A percentile compares a stretch with the other conserved stretches of the same genome.
These are phyloP conservation scores for Microctenopoma stevenorrisi DNA, from an alignment of 2,797 vertebrate genomes.

Conservation along the genomic window DNA sequence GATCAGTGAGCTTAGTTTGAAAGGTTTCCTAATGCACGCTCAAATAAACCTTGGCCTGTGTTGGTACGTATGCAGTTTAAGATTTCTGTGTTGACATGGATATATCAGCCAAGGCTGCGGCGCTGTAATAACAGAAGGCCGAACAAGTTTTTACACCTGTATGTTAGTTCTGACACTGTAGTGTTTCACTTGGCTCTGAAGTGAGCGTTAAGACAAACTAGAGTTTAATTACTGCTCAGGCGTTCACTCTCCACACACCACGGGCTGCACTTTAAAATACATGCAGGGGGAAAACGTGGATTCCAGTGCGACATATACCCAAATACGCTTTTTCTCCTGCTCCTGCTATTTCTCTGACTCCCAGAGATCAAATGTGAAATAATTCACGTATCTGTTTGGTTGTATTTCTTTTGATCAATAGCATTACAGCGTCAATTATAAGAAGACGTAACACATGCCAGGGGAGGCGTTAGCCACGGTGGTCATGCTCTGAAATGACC, in stretches of 20 bases:
- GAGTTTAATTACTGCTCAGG: slow-evolving; percentile 64
- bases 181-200: slow-evolving; percentile 74
- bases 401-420: slow-evolving; percentile 26
- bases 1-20: slow-evolving; percentile 44
- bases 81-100: slow-evolving; percentile 55
- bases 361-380: not conserved
- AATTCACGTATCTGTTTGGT: not conserved
- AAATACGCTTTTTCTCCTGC: not conserved
- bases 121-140: slow-evolving; percentile 49
- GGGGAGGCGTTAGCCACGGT: slow-evolving; percentile 25
- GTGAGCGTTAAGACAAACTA: slow-evolving; percentile 72
- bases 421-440: slow-evolving; percentile 16
- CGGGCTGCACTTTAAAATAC: slow-evolving; percentile 36
- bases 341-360: not conserved
- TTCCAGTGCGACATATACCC: slow-evolving; percentile 16
- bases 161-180: slow-evolving; percentile 70
- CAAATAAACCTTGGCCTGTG: slow-evolving; percentile 40
- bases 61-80: slow-evolving; percentile 18
- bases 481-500: slow-evolving; percentile 34
- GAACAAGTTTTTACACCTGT: slow-evolving; percentile 65
- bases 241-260: slow-evolving; percentile 46
- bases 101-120: slow-evolving; percentile 48
- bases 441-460: slow-evolving; percentile 35
- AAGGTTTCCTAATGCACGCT: slow-evolving; percentile 25
- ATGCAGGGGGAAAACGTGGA: slow-evolving; percentile 28